Evolutionary conservation across 2,888 invertebrate genomes (phyloP).

Genomic region (Arge pagana): DNA sequence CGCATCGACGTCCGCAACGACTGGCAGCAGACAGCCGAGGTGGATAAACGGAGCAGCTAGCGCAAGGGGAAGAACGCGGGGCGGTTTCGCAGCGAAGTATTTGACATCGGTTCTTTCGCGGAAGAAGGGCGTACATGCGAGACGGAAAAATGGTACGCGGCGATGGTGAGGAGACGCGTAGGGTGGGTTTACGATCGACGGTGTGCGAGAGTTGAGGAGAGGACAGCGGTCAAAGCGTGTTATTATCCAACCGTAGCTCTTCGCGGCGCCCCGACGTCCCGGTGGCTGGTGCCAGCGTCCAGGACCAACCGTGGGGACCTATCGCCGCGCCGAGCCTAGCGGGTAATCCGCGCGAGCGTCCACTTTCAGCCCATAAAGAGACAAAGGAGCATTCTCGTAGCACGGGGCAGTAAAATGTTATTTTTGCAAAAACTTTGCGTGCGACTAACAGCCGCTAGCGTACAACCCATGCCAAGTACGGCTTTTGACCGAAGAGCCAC

Average conservation of each 20-base stretch:
- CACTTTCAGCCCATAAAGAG: conserved; percentile 57
- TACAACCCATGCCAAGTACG: conserved; percentile 9
- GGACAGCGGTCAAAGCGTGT: conserved; percentile 53
- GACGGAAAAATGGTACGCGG: conserved; percentile 18
- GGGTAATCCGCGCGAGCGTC: conserved; percentile 25
- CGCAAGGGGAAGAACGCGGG: no score
- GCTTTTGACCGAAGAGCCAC: no score
- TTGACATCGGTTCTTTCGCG: conserved; percentile 46
- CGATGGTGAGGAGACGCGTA: conserved; percentile 23
- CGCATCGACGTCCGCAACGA: no score
- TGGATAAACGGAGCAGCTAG: no score
- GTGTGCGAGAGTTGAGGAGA: conserved; percentile 48
- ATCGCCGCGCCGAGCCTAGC: conserved; percentile 14
- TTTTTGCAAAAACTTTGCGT: conserved; percentile 47
- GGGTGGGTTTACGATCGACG: conserved; percentile 48
- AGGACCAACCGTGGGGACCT: background rate
- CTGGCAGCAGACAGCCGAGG: no score
- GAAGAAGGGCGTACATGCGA: no score
- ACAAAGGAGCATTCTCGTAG: conserved; percentile 51
- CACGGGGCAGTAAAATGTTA: conserved; percentile 52
- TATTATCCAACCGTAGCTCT: conserved; percentile 55
- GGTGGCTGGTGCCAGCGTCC: conserved; percentile 3
- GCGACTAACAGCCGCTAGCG: conserved; percentile 23
- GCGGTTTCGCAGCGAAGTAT: no score
- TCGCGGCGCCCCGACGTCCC: conserved; percentile 39